Conservation (phyloP, 2,888 invertebrate species). For the Conops quadrifasciatus region DNA sequence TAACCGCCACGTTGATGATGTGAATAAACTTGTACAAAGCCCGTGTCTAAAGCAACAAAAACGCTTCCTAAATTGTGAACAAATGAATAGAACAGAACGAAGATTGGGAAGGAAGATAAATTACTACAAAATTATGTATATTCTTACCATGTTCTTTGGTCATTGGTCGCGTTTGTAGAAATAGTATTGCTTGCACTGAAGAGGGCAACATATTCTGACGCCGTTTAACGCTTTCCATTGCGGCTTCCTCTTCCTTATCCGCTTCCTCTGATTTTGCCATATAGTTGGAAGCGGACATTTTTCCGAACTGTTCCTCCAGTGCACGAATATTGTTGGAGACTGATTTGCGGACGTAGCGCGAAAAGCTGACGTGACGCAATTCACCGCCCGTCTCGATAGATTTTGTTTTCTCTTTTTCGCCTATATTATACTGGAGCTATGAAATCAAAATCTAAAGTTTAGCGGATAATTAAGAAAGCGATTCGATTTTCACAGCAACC, state of each 20-base stretch:
- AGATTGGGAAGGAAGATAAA: not conserved
- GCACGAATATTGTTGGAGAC: slow-evolving; percentile 46
- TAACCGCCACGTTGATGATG: slow-evolving; percentile 79
- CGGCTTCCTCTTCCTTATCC: slow-evolving; percentile 29
- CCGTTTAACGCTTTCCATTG: not conserved
- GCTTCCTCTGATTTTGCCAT: slow-evolving; percentile 10
- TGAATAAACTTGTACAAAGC: slow-evolving; percentile 82
- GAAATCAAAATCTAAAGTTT: not conserved
- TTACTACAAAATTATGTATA: not conserved
- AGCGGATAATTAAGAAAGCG: not conserved
- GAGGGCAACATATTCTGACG: slow-evolving; percentile 62
- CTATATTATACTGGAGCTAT: slow-evolving; percentile 47
- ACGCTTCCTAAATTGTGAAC: slow-evolving; percentile 69
- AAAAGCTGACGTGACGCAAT: slow-evolving; percentile 43
- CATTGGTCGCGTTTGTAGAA: slow-evolving; percentile 71
- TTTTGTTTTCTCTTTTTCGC: slow-evolving; percentile 32
- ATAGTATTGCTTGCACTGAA: slow-evolving; percentile 74
- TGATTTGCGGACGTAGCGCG: slow-evolving; percentile 48
- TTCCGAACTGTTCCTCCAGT: slow-evolving; percentile 16
- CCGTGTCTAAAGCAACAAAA: slow-evolving; percentile 78
- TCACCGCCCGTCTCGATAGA: not conserved
- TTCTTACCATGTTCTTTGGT: slow-evolving; percentile 64
- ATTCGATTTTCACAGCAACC: slow-evolving; percentile 39
- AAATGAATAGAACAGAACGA: not conserved
- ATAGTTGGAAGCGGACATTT: not conserved